phyloP scores from a whole-genome alignment of 2,888 invertebrate species.

The Dioctria linearis region DNA sequence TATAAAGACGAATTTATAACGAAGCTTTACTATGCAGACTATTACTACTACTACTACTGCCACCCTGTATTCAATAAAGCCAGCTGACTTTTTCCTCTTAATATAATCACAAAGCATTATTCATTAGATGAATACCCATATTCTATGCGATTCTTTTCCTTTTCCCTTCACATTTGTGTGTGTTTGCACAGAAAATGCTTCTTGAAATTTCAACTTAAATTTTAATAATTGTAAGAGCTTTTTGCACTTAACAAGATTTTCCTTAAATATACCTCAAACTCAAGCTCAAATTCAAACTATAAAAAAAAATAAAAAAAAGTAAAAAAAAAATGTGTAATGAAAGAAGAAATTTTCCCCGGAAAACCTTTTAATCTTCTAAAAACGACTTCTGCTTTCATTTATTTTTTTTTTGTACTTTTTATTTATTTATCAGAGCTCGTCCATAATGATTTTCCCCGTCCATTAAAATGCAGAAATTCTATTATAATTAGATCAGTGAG shows the following conservation, averaged over 20 bases:
- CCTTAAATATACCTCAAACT: slow-evolving; percentile 30
- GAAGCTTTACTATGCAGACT: too few species aligned
- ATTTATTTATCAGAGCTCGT: slow-evolving; percentile 24
- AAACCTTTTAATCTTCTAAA: slow-evolving; percentile 42
- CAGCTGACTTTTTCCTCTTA: not conserved
- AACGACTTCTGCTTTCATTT: slow-evolving; percentile 19
- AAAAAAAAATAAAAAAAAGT: too few species aligned
- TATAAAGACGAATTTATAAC: too few species aligned
- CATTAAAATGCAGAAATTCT: slow-evolving; percentile 41
- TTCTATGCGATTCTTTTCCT: not conserved
- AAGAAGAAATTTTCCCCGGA: slow-evolving; percentile 5
- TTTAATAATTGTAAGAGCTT: slow-evolving; percentile 41
- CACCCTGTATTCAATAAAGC: not conserved
- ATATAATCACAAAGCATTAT: not conserved
- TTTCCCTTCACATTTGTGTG: not conserved
- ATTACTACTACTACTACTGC: not conserved
- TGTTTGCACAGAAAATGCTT: not conserved
- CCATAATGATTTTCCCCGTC: slow-evolving; percentile 15
- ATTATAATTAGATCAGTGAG: slow-evolving; percentile 33
- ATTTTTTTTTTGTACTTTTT: slow-evolving; percentile 9
- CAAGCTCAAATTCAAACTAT: not conserved
- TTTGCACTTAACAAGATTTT: not conserved
- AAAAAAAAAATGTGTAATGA: not conserved
- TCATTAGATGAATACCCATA: not conserved
- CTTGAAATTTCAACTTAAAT: not conserved